These are phyloP conservation scores for Cotesia congregata DNA, from an alignment of 2,888 invertebrate genomes.

Conservation along the genomic window DNA sequence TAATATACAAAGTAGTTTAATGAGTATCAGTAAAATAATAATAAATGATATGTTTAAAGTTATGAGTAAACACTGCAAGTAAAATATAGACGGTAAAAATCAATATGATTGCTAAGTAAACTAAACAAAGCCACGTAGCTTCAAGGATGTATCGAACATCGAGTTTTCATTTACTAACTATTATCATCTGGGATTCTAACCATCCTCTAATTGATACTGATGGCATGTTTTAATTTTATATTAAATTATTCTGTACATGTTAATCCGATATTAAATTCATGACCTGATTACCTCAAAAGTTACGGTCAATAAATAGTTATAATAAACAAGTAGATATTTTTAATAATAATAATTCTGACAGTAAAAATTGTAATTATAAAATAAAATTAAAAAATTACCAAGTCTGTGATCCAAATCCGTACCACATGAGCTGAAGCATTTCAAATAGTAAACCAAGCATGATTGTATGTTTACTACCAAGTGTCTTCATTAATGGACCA, in stretches of 20 bases:
- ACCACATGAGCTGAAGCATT: constrained; percentile 97
- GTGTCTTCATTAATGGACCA: constrained; percentile 78
- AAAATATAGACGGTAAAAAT: constrained; percentile 16
- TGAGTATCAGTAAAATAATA: not conserved
- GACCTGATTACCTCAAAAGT: not conserved
- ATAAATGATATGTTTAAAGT: constrained; percentile 15
- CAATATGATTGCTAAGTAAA: constrained; percentile 28
- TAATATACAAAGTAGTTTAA: not conserved
- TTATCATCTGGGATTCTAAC: constrained; percentile 27
- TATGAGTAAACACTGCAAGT: constrained; percentile 7
- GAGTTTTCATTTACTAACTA: constrained; percentile 3
- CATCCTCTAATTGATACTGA: constrained; percentile 19
- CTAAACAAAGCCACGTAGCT: constrained; percentile 30
- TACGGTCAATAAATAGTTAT: not conserved
- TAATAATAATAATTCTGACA: not conserved
- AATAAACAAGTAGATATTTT: not conserved
- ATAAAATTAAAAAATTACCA: constrained; percentile 75
- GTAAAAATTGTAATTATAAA: not conserved
- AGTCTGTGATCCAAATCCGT: constrained; percentile 94
- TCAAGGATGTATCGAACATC: constrained; percentile 37
- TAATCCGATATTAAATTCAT: not conserved
- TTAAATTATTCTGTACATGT: not conserved
- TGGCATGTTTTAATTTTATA: not conserved
- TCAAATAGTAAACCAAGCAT: constrained; percentile 97
- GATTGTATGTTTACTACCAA: constrained; percentile 97